These are phyloP conservation scores for Teleogryllus occipitalis DNA, from an alignment of 1,140 invertebrate genomes.

Conservation along the genomic window DNA sequence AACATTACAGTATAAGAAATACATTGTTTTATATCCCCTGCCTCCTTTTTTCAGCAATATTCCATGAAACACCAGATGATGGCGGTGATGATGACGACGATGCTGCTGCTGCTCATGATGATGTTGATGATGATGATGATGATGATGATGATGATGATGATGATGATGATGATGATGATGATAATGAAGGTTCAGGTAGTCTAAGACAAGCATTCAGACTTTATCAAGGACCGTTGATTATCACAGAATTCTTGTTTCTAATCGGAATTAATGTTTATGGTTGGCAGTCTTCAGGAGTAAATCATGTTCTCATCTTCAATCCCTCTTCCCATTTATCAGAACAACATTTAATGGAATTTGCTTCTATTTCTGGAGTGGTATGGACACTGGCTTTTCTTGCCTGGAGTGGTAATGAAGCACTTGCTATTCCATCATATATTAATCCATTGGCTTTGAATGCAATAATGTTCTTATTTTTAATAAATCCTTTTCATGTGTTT, in stretches of 20 bases:
- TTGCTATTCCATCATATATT: conserved; percentile 69
- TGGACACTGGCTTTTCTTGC: conserved; percentile 65
- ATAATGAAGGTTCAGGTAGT: conserved; percentile 32
- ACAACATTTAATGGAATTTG: conserved; percentile 81
- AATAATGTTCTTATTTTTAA: conserved; percentile 61
- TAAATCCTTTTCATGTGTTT: conserved; percentile 76
- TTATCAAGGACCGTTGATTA: conserved; percentile 72
- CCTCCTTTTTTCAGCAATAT: conserved; percentile 34
- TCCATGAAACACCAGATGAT: conserved; percentile 30
- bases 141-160: too few relatives aligned
- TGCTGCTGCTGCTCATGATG: too few relatives aligned
- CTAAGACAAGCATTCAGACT: conserved; percentile 52
- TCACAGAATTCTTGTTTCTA: conserved; percentile 76
- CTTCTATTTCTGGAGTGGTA: conserved; percentile 72
- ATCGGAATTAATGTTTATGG: conserved; percentile 85
- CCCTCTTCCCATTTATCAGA: conserved; percentile 76
- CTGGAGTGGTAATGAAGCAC: conserved; percentile 51
- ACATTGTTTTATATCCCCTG: neutral
- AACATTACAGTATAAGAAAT: too few relatives aligned
- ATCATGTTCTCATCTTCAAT: conserved; percentile 91
- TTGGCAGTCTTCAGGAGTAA: conserved; percentile 81
- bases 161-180: too few relatives aligned
- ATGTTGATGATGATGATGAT: too few relatives aligned
- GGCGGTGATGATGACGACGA: too few relatives aligned
- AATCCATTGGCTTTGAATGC: conserved; percentile 65